Conservation (phyloP, 1,140 invertebrate species). For the Neodiprion pinetum region DNA sequence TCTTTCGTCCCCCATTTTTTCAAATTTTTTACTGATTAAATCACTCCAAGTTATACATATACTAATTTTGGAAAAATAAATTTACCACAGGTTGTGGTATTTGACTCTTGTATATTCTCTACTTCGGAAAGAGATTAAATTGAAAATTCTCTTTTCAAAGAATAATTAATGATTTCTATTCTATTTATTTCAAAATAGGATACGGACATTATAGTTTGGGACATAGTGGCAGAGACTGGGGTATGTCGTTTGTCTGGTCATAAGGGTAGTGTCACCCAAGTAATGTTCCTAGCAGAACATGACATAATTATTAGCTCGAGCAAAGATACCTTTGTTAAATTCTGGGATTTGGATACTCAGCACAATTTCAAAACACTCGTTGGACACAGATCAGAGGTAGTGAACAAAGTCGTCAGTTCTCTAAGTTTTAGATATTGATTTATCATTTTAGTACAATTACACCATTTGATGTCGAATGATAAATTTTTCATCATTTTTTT, state of each 20-base stretch:
- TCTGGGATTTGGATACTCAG: conserved; percentile 95
- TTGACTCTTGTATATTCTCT: background rate
- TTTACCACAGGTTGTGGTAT: background rate
- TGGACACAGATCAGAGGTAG: conserved; percentile 78
- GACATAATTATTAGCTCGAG: conserved; percentile 89
- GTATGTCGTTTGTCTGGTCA: conserved; percentile 90
- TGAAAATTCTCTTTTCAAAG: conserved; percentile 21
- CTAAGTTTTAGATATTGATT: conserved; percentile 8
- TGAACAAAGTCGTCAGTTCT: conserved; percentile 18
- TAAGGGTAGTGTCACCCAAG: conserved; percentile 89
- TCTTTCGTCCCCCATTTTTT: too few species aligned
- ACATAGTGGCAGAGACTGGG: conserved; percentile 90
- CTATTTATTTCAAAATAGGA: conserved; percentile 66
- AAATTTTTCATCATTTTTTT: background rate
- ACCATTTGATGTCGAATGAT: background rate
- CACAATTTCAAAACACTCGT: conserved; percentile 95
- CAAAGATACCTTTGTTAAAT: conserved; percentile 95
- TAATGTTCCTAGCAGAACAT: conserved; percentile 78
- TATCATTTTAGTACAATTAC: background rate
- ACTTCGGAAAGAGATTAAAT: background rate
- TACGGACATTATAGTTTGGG: conserved; percentile 94
- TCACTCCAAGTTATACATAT: too few species aligned
- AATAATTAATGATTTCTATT: conserved; percentile 16
- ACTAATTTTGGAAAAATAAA: background rate
- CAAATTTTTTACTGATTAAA: too few species aligned